A percentile compares a stretch with the other conserved stretches of the same genome.
phyloP scores from a whole-genome alignment of 64 coral and sea anemone species.

The Dendrophyllia cribrosa region DNA sequence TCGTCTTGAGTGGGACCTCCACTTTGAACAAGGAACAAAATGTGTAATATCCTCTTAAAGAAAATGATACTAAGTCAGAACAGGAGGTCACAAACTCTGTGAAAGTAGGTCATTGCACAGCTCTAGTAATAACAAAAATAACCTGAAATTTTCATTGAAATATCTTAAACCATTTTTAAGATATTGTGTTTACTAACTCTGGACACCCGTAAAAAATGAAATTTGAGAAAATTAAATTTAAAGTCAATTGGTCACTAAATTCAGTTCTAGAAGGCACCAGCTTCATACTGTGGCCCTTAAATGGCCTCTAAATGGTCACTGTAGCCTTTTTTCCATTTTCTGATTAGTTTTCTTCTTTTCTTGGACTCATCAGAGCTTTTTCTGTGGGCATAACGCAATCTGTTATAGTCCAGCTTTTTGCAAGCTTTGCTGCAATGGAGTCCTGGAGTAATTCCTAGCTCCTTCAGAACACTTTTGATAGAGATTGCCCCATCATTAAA shows the following conservation, averaged over 20 bases:
- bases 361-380: conserved; percentile 50
- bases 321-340: conserved; percentile 65
- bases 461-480: conserved; percentile 40
- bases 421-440: conserved; percentile 35
- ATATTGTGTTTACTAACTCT: conserved; percentile 33
- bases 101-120: conserved; percentile 60
- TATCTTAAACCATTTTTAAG: conserved; percentile 39
- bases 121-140: conserved; percentile 20
- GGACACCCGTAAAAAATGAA: conserved; percentile 35
- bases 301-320: conserved; percentile 25
- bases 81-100: conserved; percentile 19
- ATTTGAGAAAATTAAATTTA: conserved; percentile 49
- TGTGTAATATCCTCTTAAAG: not conserved
- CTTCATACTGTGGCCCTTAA: conserved; percentile 60
- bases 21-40: conserved; percentile 9
- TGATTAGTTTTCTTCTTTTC: conserved; percentile 57
- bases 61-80: conserved; percentile 49
- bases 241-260: conserved; percentile 5
- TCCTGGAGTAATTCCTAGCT: conserved; percentile 60
- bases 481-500: conserved; percentile 50
- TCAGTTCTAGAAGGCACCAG: conserved; percentile 59
- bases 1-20: not conserved
- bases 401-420: conserved; percentile 56
- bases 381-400: conserved; percentile 47
- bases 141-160: conserved; percentile 51